Evolutionary conservation across 1,140 invertebrate species (phyloP).

Genomic region (Pseudomyrmex sp.): DNA sequence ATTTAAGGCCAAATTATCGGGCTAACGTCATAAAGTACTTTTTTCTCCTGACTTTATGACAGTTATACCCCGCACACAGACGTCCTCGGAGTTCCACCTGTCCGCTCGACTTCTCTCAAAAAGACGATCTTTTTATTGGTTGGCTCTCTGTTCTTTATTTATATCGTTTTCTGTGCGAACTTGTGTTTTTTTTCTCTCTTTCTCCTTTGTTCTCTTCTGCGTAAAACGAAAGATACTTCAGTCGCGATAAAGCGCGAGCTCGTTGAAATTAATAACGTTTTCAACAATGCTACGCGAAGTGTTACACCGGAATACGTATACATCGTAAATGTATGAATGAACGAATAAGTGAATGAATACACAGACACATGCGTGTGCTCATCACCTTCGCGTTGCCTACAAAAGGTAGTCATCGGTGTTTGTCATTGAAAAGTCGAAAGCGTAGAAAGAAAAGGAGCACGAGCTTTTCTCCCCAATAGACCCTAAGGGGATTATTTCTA

Average conservation of each 20-base stretch:
- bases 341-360: slow-evolving; percentile 34
- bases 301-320: not conserved
- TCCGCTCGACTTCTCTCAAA: slow-evolving; percentile 52
- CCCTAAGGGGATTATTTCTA: slow-evolving; percentile 71
- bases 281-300: slow-evolving; percentile 33
- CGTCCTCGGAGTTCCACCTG: slow-evolving; percentile 52
- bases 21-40: slow-evolving; percentile 56
- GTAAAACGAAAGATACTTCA: slow-evolving; percentile 28
- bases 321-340: slow-evolving; percentile 19
- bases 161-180: slow-evolving; percentile 35
- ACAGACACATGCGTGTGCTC: slow-evolving; percentile 12
- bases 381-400: slow-evolving; percentile 3
- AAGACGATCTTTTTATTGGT: slow-evolving; percentile 53
- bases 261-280: slow-evolving; percentile 49
- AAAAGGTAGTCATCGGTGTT: slow-evolving; percentile 47
- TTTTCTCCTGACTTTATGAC: slow-evolving; percentile 61
- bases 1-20: slow-evolving; percentile 58
- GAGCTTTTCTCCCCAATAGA: not conserved
- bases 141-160: slow-evolving; percentile 52
- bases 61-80: slow-evolving; percentile 52
- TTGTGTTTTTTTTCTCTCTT: not conserved
- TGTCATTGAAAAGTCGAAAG: slow-evolving; percentile 62
- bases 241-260: slow-evolving; percentile 47
- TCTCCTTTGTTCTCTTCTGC: not conserved
- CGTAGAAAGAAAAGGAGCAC: slow-evolving; percentile 41